A percentile compares a stretch with the other conserved stretches of the same genome.
Evolutionary conservation across 2,113 vertebrate genomes (phyloP).

Genomic region (Trematomus loennbergii): DNA sequence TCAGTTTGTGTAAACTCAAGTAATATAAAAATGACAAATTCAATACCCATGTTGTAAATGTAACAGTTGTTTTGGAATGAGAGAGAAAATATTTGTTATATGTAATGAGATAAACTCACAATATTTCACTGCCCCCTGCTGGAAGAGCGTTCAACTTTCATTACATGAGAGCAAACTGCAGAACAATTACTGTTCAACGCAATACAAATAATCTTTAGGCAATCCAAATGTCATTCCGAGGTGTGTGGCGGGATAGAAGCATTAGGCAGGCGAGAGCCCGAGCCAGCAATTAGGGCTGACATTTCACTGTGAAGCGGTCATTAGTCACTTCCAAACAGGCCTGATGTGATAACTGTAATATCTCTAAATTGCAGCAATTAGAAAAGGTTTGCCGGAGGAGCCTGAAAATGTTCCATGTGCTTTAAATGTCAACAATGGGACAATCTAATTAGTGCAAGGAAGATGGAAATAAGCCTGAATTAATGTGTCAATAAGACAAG

Average conservation of each 20-base stretch:
- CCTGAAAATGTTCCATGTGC: conserved; percentile 41
- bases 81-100: background rate
- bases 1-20: background rate
- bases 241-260: conserved; percentile 12
- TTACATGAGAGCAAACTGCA: conserved; percentile 2
- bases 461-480: conserved; percentile 50
- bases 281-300: conserved; percentile 75
- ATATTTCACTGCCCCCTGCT: conserved; percentile 68
- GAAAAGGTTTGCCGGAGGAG: conserved; percentile 62
- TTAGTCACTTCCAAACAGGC: conserved; percentile 62
- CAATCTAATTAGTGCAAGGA: conserved; percentile 55
- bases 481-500: conserved; percentile 57
- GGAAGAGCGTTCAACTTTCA: background rate
- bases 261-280: conserved; percentile 29
- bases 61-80: background rate
- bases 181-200: conserved; percentile 39
- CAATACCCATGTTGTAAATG: background rate
- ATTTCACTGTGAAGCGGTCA: conserved; percentile 76
- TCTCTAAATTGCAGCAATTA: conserved; percentile 80
- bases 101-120: background rate
- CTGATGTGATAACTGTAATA: conserved; percentile 74
- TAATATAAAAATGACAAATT: background rate
- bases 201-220: conserved; percentile 57
- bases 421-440: conserved; percentile 73
- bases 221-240: conserved; percentile 64